Percentiles rank a stretch among this genome's conserved stretches.
Conservation (phyloP, 2,113 vertebrate species). For the Galemys pyrenaicus region DNA sequence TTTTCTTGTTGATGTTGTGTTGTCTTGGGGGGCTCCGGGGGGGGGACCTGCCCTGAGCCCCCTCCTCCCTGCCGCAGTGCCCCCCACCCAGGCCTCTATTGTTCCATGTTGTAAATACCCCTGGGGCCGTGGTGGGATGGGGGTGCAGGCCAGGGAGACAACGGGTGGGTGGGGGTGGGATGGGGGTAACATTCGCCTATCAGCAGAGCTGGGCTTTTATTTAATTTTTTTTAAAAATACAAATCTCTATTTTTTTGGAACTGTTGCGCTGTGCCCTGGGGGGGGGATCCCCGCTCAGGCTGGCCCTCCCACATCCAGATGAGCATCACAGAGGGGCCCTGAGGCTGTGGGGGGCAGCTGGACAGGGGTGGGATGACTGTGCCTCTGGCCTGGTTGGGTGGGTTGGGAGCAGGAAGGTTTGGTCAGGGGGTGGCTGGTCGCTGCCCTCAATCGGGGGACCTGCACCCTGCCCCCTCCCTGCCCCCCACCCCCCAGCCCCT, state of each 20-base stretch:
- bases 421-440: conserved; percentile 68
- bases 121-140: conserved; percentile 69
- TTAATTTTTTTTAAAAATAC: conserved; percentile 82
- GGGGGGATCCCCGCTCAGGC: conserved; percentile 69
- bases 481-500: conserved; percentile 70
- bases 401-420: conserved; percentile 78
- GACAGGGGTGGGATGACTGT: conserved; percentile 77
- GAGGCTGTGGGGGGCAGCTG: conserved; percentile 76
- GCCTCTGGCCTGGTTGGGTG: conserved; percentile 79
- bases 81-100: conserved; percentile 75
- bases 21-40: conserved; percentile 74
- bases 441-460: conserved; percentile 51
- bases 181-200: conserved; percentile 78
- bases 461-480: conserved; percentile 64
- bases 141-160: conserved; percentile 76
- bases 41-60: conserved; percentile 70
- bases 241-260: conserved; percentile 84
- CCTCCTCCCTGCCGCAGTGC: conserved; percentile 75
- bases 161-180: conserved; percentile 67
- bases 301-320: conserved; percentile 72
- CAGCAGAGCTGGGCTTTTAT: conserved; percentile 84
- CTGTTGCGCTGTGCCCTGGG: conserved; percentile 82
- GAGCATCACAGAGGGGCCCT: conserved; percentile 74
- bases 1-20: conserved; percentile 83
- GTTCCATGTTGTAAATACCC: conserved; percentile 83